A percentile compares a stretch with the other conserved stretches of the same genome.
Evolutionary conservation across 2,797 vertebrate species (phyloP).

Genomic region (Menidia menidia): DNA sequence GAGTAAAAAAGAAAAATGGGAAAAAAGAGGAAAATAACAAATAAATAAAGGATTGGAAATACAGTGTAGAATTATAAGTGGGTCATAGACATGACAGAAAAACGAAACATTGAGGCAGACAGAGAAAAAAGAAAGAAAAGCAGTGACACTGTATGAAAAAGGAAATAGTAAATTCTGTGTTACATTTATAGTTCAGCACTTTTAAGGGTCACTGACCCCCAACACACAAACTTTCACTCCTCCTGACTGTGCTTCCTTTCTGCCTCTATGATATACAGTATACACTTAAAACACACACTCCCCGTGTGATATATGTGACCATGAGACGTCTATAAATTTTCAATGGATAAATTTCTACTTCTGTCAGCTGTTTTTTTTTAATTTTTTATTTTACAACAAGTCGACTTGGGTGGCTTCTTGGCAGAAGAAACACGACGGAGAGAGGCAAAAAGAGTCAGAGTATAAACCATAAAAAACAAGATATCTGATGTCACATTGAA

Average conservation of each 20-base stretch:
- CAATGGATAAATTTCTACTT: slow-evolving; percentile 44
- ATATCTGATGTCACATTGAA: not conserved
- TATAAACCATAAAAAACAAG: not conserved
- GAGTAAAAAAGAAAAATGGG: not conserved
- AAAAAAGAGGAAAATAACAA: not conserved
- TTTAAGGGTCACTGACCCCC: slow-evolving; percentile 75
- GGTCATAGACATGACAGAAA: not conserved
- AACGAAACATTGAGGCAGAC: not conserved
- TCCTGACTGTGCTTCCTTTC: slow-evolving; percentile 10
- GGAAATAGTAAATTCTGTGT: slow-evolving; percentile 51
- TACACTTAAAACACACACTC: slow-evolving; percentile 20
- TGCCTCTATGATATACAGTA: slow-evolving; percentile 19
- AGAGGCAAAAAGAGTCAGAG: not conserved
- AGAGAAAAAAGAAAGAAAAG: slow-evolving; percentile 3
- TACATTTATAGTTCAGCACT: slow-evolving; percentile 68
- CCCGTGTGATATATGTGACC: slow-evolving; percentile 26
- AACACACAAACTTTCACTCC: slow-evolving; percentile 37
- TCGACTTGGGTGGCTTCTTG: slow-evolving; percentile 49
- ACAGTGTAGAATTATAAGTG: not conserved
- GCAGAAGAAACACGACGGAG: not conserved
- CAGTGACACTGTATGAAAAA: slow-evolving; percentile 3
- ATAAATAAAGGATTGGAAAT: not conserved
- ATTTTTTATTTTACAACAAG: slow-evolving; percentile 32
- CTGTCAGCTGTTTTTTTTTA: slow-evolving; percentile 29
- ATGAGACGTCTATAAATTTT: slow-evolving; percentile 47